Evolutionary conservation across 1,140 invertebrate genomes (phyloP).

Genomic region (Drosophila kikkawai): DNA sequence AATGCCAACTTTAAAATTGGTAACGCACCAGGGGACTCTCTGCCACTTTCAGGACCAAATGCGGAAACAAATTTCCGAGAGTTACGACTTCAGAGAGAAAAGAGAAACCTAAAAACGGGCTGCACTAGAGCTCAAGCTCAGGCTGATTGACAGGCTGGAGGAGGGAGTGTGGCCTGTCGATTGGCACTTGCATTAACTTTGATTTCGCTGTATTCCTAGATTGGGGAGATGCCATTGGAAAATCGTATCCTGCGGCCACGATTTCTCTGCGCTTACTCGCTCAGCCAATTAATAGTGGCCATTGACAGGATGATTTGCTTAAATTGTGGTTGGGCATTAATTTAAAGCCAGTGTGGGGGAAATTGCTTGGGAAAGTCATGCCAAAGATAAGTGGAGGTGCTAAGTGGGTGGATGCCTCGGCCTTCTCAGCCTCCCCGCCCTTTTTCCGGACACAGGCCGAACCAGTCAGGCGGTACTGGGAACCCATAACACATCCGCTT

Average conservation of each 20-base stretch:
- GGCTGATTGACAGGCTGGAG: conserved; percentile 63
- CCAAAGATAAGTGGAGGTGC: conserved; percentile 25
- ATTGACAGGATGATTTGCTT: conserved; percentile 68
- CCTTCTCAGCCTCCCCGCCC: background rate
- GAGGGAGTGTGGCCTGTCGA: conserved; percentile 50
- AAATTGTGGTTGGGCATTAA: conserved; percentile 51
- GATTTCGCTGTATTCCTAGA: conserved; percentile 58
- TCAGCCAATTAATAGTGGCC: conserved; percentile 56
- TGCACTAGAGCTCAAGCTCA: conserved; percentile 26
- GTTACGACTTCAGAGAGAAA: conserved; percentile 54
- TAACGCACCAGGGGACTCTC: conserved; percentile 61
- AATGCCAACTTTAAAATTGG: conserved; percentile 79
- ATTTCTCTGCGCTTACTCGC: conserved; percentile 26
- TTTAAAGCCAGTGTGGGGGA: conserved; percentile 30
- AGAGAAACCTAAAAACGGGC: conserved; percentile 44
- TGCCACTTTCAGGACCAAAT: conserved; percentile 67
- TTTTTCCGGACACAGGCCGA: background rate
- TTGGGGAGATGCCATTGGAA: conserved; percentile 44
- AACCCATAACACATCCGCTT: conserved; percentile 74
- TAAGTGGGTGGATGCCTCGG: conserved; percentile 16
- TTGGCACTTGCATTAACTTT: conserved; percentile 79
- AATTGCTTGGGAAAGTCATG: conserved; percentile 59
- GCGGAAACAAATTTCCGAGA: conserved; percentile 78
- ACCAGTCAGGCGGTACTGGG: conserved; percentile 23
- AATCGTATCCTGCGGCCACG: conserved; percentile 59